Conservation (phyloP, 1,140 invertebrate genomes). For the Portunus trituberculatus region DNA sequence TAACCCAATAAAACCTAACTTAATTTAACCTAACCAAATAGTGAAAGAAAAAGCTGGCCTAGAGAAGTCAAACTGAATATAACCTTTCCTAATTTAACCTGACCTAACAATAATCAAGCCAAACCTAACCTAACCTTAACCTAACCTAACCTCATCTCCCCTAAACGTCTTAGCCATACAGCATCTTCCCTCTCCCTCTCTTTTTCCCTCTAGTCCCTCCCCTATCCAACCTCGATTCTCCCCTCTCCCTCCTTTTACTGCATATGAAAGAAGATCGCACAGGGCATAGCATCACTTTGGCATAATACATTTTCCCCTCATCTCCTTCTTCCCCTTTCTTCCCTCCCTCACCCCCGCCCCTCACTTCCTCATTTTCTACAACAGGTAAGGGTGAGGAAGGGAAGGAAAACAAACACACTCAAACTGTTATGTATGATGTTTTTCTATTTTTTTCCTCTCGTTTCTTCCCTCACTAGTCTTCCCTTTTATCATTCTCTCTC, state of each 20-base stretch:
- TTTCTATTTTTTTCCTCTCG: not conserved
- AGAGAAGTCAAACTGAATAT: too few relatives aligned
- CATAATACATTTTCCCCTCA: slow-evolving; percentile 3
- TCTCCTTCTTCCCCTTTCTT: not conserved
- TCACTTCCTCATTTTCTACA: not conserved
- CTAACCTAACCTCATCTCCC: not conserved
- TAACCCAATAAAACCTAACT: too few relatives aligned
- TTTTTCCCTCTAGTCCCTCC: not conserved
- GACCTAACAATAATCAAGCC: too few relatives aligned
- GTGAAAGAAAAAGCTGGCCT: too few relatives aligned
- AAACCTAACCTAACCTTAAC: too few relatives aligned
- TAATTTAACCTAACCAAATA: too few relatives aligned
- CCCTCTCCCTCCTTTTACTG: not conserved
- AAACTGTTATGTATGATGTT: not conserved
- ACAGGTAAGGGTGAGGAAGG: not conserved
- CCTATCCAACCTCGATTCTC: not conserved
- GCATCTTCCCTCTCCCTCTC: too few relatives aligned
- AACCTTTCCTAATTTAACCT: too few relatives aligned
- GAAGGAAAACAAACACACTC: not conserved
- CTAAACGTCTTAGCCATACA: not conserved
- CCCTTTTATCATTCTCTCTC: not conserved
- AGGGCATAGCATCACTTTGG: not conserved
- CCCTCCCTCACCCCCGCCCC: too few relatives aligned
- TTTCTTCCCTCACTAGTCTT: not conserved
- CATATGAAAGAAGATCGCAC: slow-evolving; percentile 3